phyloP scores from a whole-genome alignment of 2,888 invertebrate genomes.

The Neoascia interrupta region DNA sequence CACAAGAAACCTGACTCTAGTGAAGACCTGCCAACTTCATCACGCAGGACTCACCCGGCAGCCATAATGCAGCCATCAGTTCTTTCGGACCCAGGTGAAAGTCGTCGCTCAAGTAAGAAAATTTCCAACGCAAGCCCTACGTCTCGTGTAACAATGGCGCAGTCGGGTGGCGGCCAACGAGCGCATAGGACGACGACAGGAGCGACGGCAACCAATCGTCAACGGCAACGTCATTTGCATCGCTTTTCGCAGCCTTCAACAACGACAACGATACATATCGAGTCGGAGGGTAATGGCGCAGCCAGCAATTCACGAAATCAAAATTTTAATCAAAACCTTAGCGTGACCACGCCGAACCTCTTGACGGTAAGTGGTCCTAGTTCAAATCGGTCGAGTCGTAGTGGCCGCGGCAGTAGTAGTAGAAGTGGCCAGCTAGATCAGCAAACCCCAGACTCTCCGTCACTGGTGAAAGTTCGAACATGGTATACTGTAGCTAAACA shows the following conservation, averaged over 20 bases:
- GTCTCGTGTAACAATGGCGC: constrained; percentile 15
- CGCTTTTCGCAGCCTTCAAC: constrained; percentile 57
- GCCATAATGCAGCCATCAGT: constrained; percentile 71
- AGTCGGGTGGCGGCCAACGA: constrained; percentile 30
- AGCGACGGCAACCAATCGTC: constrained; percentile 37
- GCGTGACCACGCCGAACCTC: constrained; percentile 60
- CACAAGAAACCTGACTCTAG: constrained; percentile 51
- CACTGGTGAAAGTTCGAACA: constrained; percentile 79
- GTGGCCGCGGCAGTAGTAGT: constrained; percentile 65
- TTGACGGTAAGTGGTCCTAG: constrained; percentile 66
- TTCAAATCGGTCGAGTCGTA: constrained; percentile 67
- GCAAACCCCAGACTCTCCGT: constrained; percentile 77
- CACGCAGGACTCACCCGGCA: neutral
- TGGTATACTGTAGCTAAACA: constrained; percentile 80
- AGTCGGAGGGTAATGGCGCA: constrained; percentile 52
- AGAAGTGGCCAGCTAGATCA: constrained; percentile 68
- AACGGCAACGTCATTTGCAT: constrained; percentile 49
- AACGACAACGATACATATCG: constrained; percentile 67
- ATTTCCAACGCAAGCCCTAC: constrained; percentile 67
- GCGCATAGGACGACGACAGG: constrained; percentile 26
- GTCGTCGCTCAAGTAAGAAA: constrained; percentile 69
- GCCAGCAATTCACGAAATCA: constrained; percentile 60
- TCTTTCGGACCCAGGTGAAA: constrained; percentile 70
- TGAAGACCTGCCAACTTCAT: constrained; percentile 46
- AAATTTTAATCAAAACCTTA: constrained; percentile 71